These are phyloP conservation scores for Zhuqinia jingwanae DNA, from an alignment of 2,888 invertebrate genomes.

Conservation along the genomic window DNA sequence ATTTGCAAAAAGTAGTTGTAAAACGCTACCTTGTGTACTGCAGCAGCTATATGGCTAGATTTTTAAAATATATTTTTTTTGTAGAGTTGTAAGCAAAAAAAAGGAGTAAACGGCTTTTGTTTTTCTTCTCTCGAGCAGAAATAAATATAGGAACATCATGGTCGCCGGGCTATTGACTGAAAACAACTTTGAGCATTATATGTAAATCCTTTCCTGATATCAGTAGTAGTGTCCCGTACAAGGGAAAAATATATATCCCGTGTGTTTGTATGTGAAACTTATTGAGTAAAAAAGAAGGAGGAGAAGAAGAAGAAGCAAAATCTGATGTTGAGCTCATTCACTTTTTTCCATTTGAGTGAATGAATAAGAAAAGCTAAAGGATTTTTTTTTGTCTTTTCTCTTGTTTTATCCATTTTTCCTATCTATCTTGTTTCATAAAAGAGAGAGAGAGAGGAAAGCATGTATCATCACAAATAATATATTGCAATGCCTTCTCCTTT, in stretches of 20 bases:
- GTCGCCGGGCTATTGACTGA: not conserved
- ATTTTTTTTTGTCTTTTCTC: slow-evolving; percentile 27
- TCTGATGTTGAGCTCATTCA: slow-evolving; percentile 1
- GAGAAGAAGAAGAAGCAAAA: slow-evolving; percentile 36
- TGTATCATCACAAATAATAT: slow-evolving; percentile 7
- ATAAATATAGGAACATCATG: not conserved
- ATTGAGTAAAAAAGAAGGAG: slow-evolving; percentile 15
- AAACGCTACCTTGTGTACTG: not conserved
- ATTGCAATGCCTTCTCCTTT: not conserved
- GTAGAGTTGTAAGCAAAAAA: slow-evolving; percentile 11
- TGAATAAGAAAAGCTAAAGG: slow-evolving; percentile 8
- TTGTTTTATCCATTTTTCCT: not conserved
- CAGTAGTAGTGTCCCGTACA: too few species aligned
- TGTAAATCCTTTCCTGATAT: too few species aligned
- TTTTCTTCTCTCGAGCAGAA: not conserved
- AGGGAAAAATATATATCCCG: too few species aligned
- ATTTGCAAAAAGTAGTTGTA: too few species aligned
- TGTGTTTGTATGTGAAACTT: too few species aligned
- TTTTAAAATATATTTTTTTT: too few species aligned
- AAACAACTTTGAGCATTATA: too few species aligned
- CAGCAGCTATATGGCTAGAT: too few species aligned
- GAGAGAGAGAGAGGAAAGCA: too few species aligned
- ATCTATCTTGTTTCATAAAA: not conserved
- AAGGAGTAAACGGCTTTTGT: too few species aligned
- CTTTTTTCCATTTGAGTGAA: slow-evolving; percentile 16